Conservation (phyloP, 92 coral and sea anemone species). For the Porites evermanni region DNA sequence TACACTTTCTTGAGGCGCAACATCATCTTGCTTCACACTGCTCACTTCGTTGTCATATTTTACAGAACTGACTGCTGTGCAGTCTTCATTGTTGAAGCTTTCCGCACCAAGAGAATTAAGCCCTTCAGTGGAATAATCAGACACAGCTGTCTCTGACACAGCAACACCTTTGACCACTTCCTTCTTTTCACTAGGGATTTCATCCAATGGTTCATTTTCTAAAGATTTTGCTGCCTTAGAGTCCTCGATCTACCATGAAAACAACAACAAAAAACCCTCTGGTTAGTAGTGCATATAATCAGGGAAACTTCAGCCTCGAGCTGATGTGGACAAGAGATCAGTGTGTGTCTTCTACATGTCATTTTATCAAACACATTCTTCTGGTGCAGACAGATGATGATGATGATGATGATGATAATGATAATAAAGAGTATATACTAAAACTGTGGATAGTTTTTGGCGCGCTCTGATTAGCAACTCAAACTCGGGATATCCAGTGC, state of each 20-base stretch:
- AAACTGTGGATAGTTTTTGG: too few relatives aligned
- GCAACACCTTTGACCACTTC: not conserved
- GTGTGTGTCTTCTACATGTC: too few relatives aligned
- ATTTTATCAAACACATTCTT: too few relatives aligned
- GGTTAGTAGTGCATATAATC: not conserved
- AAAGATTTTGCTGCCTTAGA: conserved; percentile 11
- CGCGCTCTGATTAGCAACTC: too few relatives aligned
- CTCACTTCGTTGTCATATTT: not conserved
- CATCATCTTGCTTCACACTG: not conserved
- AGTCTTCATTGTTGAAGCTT: not conserved
- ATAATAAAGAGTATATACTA: too few relatives aligned
- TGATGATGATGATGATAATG: too few relatives aligned
- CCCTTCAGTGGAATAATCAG: not conserved
- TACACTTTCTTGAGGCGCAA: not conserved
- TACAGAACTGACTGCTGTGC: not conserved
- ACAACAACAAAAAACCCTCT: not conserved
- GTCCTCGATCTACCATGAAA: conserved; percentile 25
- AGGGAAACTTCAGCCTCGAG: too few relatives aligned
- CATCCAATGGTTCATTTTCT: not conserved
- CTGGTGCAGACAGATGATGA: too few relatives aligned
- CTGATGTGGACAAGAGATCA: too few relatives aligned
- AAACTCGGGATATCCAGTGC: too few relatives aligned
- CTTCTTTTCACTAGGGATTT: not conserved
- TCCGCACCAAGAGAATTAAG: not conserved
- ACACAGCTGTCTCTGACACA: not conserved